These are phyloP conservation scores for Ectropis grisescens DNA, from an alignment of 1,140 invertebrate species.

Conservation along the genomic window DNA sequence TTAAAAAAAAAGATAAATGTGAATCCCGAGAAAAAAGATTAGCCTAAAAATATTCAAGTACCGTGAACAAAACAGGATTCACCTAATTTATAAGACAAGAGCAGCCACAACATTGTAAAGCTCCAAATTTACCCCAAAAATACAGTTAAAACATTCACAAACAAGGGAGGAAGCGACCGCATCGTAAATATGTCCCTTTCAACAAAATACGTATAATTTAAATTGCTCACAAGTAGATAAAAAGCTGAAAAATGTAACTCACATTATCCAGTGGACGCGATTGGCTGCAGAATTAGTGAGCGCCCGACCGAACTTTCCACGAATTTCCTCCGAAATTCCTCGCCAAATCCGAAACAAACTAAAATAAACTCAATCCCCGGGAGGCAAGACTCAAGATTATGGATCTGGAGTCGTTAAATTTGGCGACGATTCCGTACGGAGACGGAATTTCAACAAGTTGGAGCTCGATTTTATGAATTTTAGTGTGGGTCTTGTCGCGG, in stretches of 20 bases:
- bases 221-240: constrained; percentile 7
- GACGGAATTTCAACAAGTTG: constrained; percentile 62
- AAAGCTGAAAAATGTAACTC: constrained; percentile 22
- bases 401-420: constrained; percentile 20
- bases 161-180: too few species aligned
- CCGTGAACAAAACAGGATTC: too few species aligned
- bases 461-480: constrained; percentile 14
- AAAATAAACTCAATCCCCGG: constrained; percentile 31
- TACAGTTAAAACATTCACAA: too few species aligned
- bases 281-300: constrained; percentile 29
- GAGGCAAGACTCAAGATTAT: constrained; percentile 17
- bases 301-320: constrained; percentile 23
- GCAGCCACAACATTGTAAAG: too few species aligned
- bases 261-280: constrained; percentile 23
- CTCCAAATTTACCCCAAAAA: too few species aligned
- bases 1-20: too few species aligned
- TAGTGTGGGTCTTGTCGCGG: constrained; percentile 6
- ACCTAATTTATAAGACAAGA: too few species aligned
- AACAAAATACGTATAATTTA: background rate
- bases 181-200: constrained; percentile 18
- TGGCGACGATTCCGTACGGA: constrained; percentile 28
- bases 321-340: constrained; percentile 21
- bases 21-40: too few species aligned
- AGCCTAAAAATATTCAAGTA: too few species aligned
- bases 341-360: constrained; percentile 10